Evolutionary conservation across 1,140 invertebrate genomes (phyloP).

Genomic region (Chrysoperla carnea): DNA sequence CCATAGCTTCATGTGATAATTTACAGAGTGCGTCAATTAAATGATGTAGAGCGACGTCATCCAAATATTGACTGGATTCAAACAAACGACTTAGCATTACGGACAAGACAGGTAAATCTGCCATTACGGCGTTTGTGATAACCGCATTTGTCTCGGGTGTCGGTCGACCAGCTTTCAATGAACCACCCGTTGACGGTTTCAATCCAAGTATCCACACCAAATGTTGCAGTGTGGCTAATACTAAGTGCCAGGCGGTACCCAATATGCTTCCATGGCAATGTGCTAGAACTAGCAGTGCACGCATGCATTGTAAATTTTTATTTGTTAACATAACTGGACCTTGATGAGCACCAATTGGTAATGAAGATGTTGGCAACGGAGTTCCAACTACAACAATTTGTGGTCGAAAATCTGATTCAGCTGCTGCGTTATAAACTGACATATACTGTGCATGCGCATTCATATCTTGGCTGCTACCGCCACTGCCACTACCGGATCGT

Average conservation of each 20-base stretch:
- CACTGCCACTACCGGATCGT: conserved; percentile 15
- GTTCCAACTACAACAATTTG: conserved; percentile 92
- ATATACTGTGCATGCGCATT: conserved; percentile 26
- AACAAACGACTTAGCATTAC: conserved; percentile 86
- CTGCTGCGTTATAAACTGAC: conserved; percentile 20
- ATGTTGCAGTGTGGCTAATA: conserved; percentile 89
- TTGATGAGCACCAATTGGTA: conserved; percentile 61
- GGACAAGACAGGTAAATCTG: conserved; percentile 82
- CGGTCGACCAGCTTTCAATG: conserved; percentile 58
- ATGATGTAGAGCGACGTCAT: conserved; percentile 90
- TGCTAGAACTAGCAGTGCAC: conserved; percentile 72
- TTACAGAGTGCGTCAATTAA: conserved; percentile 94
- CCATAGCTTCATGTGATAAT: conserved; percentile 92
- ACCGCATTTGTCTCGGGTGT: conserved; percentile 74
- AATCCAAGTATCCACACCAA: conserved; percentile 95
- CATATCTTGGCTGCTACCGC: conserved; percentile 31
- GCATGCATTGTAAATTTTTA: conserved; percentile 93
- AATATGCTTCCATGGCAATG: conserved; percentile 85
- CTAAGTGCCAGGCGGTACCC: conserved; percentile 87
- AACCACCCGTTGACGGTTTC: conserved; percentile 83
- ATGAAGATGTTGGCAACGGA: conserved; percentile 66
- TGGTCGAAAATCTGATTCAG: conserved; percentile 50
- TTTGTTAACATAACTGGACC: conserved; percentile 97
- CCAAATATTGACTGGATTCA: conserved; percentile 84
- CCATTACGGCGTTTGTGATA: conserved; percentile 89